Evolutionary conservation across 2,888 invertebrate genomes (phyloP).

Genomic region (Catocala fraxini): DNA sequence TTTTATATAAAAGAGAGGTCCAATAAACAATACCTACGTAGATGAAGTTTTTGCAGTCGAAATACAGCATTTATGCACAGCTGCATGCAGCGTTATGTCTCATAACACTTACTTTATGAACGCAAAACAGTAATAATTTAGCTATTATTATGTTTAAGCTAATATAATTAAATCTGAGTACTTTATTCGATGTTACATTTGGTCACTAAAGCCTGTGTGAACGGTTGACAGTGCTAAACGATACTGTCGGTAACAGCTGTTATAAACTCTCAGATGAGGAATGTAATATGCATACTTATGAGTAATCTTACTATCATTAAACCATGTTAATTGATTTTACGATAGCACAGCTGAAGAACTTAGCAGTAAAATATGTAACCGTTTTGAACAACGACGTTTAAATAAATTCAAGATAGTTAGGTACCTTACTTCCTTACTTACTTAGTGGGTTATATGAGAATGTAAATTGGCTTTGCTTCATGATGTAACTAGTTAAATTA

Average conservation of each 20-base stretch:
- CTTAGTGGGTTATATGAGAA: too few species aligned
- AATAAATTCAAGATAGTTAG: not conserved
- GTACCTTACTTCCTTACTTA: too few species aligned
- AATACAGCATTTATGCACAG: not conserved
- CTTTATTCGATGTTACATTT: conserved; percentile 6
- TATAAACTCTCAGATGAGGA: conserved; percentile 2
- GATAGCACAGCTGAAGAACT: not conserved
- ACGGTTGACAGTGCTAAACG: conserved; percentile 11
- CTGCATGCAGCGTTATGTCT: not conserved
- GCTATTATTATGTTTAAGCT: conserved; percentile 4
- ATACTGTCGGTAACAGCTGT: not conserved
- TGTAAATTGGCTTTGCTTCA: too few species aligned
- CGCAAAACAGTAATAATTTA: not conserved
- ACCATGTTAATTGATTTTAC: conserved; percentile 10
- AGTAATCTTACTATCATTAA: conserved; percentile 3
- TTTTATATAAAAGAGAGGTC: too few species aligned
- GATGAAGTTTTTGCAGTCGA: not conserved
- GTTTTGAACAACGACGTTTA: not conserved
- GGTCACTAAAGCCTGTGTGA: conserved; percentile 2
- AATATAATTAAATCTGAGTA: conserved; percentile 14
- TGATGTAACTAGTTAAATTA: too few species aligned
- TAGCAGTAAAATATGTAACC: not conserved
- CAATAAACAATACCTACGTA: too few species aligned
- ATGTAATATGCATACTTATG: conserved; percentile 10
- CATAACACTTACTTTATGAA: not conserved